Percentiles rank a stretch among this genome's conserved stretches.
Conservation (phyloP, 35 echinoderm and acorn worm genomes). For the Apostichopus parvimensis region DNA sequence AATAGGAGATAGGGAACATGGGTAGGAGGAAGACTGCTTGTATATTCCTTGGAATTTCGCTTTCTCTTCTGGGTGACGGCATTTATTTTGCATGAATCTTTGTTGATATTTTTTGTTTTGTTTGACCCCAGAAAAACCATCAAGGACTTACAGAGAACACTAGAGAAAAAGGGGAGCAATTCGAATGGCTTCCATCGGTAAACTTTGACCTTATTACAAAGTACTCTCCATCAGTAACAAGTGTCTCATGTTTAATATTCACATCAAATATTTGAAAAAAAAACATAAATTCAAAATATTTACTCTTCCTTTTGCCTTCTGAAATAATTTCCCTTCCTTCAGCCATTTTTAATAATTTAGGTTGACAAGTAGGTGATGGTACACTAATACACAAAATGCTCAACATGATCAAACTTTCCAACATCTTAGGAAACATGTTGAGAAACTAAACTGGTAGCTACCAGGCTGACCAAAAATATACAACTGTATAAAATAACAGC, state of each 20-base stretch:
- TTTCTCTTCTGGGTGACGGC: not conserved
- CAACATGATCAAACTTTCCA: not conserved
- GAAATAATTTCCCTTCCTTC: not conserved
- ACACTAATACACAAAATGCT: not conserved
- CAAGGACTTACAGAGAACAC: conserved; percentile 38
- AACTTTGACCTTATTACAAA: conserved; percentile 8
- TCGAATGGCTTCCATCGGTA: conserved; percentile 44
- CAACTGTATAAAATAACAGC: too few relatives aligned
- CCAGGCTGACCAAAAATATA: too few relatives aligned
- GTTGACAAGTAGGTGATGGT: not conserved
- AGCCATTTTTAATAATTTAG: not conserved
- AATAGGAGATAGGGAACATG: too few relatives aligned
- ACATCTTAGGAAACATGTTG: too few relatives aligned
- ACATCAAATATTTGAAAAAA: conserved; percentile 2
- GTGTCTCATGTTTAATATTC: conserved; percentile 4
- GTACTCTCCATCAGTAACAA: conserved; percentile 11
- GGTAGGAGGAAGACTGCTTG: too few relatives aligned
- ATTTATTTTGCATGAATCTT: conserved; percentile 1
- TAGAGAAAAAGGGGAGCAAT: conserved; percentile 38
- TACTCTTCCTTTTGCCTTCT: not conserved
- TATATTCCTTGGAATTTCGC: too few relatives aligned
- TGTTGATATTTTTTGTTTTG: conserved; percentile 48
- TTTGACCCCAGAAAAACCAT: conserved; percentile 46
- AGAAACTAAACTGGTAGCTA: too few relatives aligned
- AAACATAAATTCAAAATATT: not conserved